Conservation (phyloP, 92 coral and sea anemone genomes). For the Scolanthus callimorphus region DNA sequence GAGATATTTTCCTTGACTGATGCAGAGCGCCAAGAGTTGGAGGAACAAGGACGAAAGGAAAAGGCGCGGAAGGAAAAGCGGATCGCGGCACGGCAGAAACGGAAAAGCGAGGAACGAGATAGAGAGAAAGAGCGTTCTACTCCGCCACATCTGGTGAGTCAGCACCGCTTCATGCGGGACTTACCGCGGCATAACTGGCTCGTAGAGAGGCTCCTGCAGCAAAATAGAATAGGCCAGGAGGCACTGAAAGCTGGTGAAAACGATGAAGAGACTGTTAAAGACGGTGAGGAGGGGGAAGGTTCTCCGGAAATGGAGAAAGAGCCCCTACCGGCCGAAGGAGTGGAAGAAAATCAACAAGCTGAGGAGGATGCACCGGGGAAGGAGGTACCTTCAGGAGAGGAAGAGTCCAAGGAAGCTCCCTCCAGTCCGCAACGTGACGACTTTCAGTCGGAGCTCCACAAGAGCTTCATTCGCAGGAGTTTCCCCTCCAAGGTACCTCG, state of each 20-base stretch:
- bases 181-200: constrained; percentile 99
- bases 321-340: constrained; percentile 14
- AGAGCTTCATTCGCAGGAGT: constrained; percentile 69
- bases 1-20: constrained; percentile 54
- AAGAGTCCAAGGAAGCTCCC: constrained; percentile 41
- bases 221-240: constrained; percentile 75
- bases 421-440: constrained; percentile 50
- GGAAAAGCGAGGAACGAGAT: constrained; percentile 66
- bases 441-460: constrained; percentile 71
- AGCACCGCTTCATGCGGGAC: constrained; percentile 94
- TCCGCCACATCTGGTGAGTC: constrained; percentile 86
- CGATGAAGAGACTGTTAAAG: constrained; percentile 18
- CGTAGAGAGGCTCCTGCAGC: constrained; percentile 82
- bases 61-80: constrained; percentile 60
- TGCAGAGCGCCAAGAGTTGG: constrained; percentile 42
- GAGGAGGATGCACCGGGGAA: not conserved
- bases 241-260: constrained; percentile 38
- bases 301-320: constrained; percentile 21
- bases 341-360: constrained; percentile 13
- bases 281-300: constrained; percentile 46
- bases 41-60: constrained; percentile 64
- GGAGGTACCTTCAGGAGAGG: constrained; percentile 23
- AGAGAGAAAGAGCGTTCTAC: constrained; percentile 80
- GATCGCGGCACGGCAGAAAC: constrained; percentile 61
- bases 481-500: constrained; percentile 82